phyloP scores from a whole-genome alignment of 2,888 invertebrate genomes.

The Agrypnus murinus region DNA sequence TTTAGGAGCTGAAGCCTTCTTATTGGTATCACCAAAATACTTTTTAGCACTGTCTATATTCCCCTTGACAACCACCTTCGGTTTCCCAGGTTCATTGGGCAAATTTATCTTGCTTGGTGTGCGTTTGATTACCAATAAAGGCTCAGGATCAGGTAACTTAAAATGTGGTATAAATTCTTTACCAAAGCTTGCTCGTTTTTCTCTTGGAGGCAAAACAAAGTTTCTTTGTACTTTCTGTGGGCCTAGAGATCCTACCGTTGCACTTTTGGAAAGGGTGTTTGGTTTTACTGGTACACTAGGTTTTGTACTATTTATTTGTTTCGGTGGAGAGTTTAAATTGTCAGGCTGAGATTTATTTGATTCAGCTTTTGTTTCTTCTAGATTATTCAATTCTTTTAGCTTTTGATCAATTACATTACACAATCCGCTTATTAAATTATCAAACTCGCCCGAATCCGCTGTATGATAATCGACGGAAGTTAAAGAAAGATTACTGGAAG shows the following conservation, averaged over 20 bases:
- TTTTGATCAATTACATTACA: slow-evolving; percentile 31
- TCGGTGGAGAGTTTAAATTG: not conserved
- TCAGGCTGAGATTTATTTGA: too few relatives aligned
- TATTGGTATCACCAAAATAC: slow-evolving; percentile 67
- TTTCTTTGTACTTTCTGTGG: slow-evolving; percentile 61
- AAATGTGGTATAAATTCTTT: slow-evolving; percentile 66
- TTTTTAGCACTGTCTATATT: slow-evolving; percentile 66
- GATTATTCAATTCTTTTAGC: slow-evolving; percentile 28
- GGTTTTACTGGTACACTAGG: slow-evolving; percentile 25
- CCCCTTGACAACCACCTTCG: slow-evolving; percentile 67
- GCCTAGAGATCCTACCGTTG: slow-evolving; percentile 56
- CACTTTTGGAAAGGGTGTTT: slow-evolving; percentile 58
- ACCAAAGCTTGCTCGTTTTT: slow-evolving; percentile 65
- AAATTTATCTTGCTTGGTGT: slow-evolving; percentile 70
- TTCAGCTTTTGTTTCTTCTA: not conserved
- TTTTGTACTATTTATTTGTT: slow-evolving; percentile 1
- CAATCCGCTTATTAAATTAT: slow-evolving; percentile 26
- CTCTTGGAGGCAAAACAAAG: slow-evolving; percentile 65
- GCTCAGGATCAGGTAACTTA: slow-evolving; percentile 64
- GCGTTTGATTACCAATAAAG: slow-evolving; percentile 68
- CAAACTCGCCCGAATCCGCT: slow-evolving; percentile 64
- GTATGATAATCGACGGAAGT: slow-evolving; percentile 67
- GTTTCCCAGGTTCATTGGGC: slow-evolving; percentile 68
- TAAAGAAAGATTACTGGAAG: slow-evolving; percentile 64
- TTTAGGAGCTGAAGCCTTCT: slow-evolving; percentile 54